phyloP scores from a whole-genome alignment of 2,888 invertebrate species.

The Kuschelorhynchus macadamiae region DNA sequence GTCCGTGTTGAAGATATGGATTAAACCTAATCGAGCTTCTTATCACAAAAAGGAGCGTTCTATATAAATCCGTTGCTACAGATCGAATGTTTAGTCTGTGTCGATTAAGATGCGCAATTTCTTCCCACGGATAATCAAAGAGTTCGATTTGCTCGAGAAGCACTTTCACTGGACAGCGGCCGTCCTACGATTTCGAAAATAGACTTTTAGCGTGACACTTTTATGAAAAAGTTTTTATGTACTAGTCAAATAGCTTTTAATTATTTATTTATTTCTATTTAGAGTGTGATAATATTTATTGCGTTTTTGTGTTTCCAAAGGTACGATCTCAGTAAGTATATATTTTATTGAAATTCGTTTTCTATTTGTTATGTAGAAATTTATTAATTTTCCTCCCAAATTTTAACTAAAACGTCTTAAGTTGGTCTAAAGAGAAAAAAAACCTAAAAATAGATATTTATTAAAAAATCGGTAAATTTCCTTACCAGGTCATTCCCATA shows the following conservation, averaged over 20 bases:
- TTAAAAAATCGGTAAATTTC: too few species aligned
- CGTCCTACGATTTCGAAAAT: conserved; percentile 22
- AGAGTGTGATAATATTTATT: conserved; percentile 1
- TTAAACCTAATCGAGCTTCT: too few species aligned
- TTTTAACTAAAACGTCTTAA: too few species aligned
- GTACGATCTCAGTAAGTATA: neutral
- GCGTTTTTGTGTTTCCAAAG: neutral
- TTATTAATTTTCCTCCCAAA: too few species aligned
- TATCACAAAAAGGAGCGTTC: neutral
- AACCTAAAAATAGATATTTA: too few species aligned
- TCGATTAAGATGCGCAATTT: conserved; percentile 39
- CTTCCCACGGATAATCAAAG: conserved; percentile 35
- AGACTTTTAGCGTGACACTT: neutral
- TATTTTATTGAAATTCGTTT: neutral
- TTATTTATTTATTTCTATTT: neutral
- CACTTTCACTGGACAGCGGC: conserved; percentile 44
- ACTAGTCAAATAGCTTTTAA: conserved; percentile 2
- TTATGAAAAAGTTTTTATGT: neutral
- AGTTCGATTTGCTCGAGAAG: conserved; percentile 36
- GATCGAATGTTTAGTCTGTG: conserved; percentile 20
- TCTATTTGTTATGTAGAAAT: too few species aligned
- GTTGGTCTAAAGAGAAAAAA: too few species aligned
- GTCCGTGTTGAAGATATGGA: too few species aligned
- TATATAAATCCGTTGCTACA: neutral
- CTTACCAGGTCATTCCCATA: too few species aligned